phyloP scores from a whole-genome alignment of 2,888 invertebrate genomes.

The Tolmerus cingulatus region DNA sequence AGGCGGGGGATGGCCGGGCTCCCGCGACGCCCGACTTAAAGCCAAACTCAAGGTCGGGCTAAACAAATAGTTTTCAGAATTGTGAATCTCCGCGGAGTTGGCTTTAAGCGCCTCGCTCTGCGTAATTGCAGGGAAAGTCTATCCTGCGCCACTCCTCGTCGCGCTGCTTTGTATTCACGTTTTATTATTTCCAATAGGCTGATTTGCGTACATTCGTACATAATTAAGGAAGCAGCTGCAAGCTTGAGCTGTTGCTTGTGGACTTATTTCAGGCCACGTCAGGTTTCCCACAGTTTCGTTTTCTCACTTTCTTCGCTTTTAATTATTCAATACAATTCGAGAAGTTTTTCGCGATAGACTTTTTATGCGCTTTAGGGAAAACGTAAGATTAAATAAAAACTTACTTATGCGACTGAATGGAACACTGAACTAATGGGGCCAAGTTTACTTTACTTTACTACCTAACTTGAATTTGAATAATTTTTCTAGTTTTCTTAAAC shows the following conservation, averaged over 20 bases:
- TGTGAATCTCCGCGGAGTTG: neutral
- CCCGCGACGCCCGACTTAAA: neutral
- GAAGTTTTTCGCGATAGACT: neutral
- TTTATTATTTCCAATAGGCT: neutral
- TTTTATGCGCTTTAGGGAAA: neutral
- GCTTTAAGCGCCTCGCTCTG: neutral
- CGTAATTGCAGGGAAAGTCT: neutral
- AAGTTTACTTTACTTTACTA: neutral
- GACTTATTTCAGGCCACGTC: neutral
- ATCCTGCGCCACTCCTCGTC: neutral
- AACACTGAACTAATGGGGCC: neutral
- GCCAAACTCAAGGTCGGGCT: neutral
- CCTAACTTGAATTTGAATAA: neutral
- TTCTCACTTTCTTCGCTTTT: neutral
- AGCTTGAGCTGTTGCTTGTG: neutral
- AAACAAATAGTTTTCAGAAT: neutral
- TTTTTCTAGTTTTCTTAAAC: neutral
- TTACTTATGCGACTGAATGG: no score
- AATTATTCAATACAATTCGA: neutral
- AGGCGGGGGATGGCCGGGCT: neutral
- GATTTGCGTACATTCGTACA: neutral
- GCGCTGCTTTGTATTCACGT: neutral
- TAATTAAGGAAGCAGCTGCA: constrained; percentile 1
- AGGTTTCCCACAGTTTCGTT: neutral
- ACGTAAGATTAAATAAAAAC: neutral